Evolutionary conservation across 2,797 vertebrate genomes (phyloP), one percentile per base, ranked within the genome.

Genomic region (Hydrocynus forskahlii): DNA sequence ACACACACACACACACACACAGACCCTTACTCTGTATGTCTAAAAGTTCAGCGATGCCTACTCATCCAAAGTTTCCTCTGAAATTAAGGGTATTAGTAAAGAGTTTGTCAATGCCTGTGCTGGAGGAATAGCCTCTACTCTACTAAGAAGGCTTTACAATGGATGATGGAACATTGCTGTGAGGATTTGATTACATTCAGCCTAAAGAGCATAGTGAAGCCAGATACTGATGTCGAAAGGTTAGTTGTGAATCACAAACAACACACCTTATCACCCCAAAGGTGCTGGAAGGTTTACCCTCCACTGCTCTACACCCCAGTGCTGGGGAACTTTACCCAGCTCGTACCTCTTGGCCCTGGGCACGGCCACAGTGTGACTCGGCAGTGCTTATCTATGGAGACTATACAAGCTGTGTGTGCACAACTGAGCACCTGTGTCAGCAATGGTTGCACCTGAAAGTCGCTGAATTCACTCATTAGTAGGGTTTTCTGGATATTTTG

Each of bases 1-100:
- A 73, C 81, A 78, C 52, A 63, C 55, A 70, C 55, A 62, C 48
- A 29, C 9, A 73, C 81, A 78, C 23, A 55, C 60, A 48, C 35
- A 35, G 29, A 67, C 12, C 43, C 43, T 48, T 52, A 68, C 8
- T 17, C 8, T 40, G n/a, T 2, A 35, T 35, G 29, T 7, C 29
- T 13, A 35, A 17, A 29, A 17, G 62, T 64, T 35, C 38, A 13
- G 6, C 19, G 62, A 19, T 14, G 38, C 16, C 29, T 64, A 14
- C 14, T 38, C 62, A 35, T 64, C 29, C 29, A 29, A 29, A 29
- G 29, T 29, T 29, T 29, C 29, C 59, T 62, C 59, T 25, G 23
- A 25, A 62, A 25, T 62, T 16, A 64, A 64, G 35, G 6, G 8
- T 38, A 14, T 64, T 64, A 17, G 1, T 16, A 17, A 6, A 3